Base-by-base conservation (phyloP, 2,113 vertebrate genomes). In the Malurus alboscapulatus region DNA sequence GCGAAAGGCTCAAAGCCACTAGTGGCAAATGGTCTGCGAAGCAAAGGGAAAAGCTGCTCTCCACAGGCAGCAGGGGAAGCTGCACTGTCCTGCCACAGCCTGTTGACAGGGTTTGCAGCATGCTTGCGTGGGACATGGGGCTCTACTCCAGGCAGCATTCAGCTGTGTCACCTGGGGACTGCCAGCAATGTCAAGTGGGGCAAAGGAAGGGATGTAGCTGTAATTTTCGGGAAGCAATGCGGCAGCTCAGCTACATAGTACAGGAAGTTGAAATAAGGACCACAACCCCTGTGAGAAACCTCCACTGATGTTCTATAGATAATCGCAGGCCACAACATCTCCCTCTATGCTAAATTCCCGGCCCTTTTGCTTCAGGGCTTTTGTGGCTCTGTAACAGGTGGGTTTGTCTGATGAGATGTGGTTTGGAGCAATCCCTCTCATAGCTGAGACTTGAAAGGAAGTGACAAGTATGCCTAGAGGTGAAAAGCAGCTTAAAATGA, bases 51-150 rank as follows among this genome's bases (percentile, higher is more conserved):
- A 51, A 77, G 32, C 36, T 72, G 48, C 32, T 81, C 30, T 82
- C 57, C 26, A 30, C 5, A 36, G 20, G 7, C 18, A 36, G 10
- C n/a, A 67, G 21, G 26, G 68, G 48, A 87, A 78, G 54, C 44
- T 71, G 40, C 38, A 66, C 13, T 40, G 21, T 50, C 50, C 38
- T 72, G 68, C 17, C 5, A 3, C 29, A 38, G 25, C 45, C 69
- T 1, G 3, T 1, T 1, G 6, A 38, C 62, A 59, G 0, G 1
- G 29, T 38, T 59, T 78, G n/a, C 73, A 71, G 59, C 26, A 9
- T 1, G 11, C 25, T 1, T 34, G 40, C 0, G 0, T 24, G 34
- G 38, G 40, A 38, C 66, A 38, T 0, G 0, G 27, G 57, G 48
- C 42, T 69, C 38, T 88, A 48, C 47, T 84, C 25, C 42, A 69